Percentiles rank a stretch among this genome's conserved stretches.
These are phyloP conservation scores for Pseudoips prasinana DNA, from an alignment of 2,888 invertebrate species.

Conservation along the genomic window DNA sequence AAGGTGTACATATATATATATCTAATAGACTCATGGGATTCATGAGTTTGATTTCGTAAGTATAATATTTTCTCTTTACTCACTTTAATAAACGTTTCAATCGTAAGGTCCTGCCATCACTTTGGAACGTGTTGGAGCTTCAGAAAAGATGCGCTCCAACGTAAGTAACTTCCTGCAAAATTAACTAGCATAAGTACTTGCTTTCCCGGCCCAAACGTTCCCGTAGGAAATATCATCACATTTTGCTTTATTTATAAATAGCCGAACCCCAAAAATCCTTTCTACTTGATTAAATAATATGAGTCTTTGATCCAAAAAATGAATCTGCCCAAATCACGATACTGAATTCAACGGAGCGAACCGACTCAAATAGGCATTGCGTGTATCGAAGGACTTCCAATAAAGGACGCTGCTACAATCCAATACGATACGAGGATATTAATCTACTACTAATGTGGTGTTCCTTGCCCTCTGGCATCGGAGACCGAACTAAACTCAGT, in stretches of 20 bases:
- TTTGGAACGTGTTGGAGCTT: too few relatives aligned
- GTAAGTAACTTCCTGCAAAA: too few relatives aligned
- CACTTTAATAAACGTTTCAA: too few relatives aligned
- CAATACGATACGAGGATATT: constrained; percentile 58
- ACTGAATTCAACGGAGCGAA: constrained; percentile 44
- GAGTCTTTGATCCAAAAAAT: constrained; percentile 38
- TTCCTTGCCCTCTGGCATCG: constrained; percentile 52
- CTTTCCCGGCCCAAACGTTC: constrained; percentile 7
- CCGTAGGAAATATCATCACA: constrained; percentile 18
- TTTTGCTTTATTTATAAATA: constrained; percentile 28
- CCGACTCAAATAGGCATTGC: constrained; percentile 60
- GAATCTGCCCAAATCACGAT: constrained; percentile 35
- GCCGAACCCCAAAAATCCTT: constrained; percentile 28
- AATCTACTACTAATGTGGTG: constrained; percentile 73
- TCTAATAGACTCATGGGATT: too few relatives aligned
- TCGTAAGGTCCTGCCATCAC: too few relatives aligned
- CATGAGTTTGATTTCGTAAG: too few relatives aligned
- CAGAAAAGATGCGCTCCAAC: too few relatives aligned
- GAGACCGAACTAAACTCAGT: constrained; percentile 43
- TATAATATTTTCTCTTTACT: too few relatives aligned
- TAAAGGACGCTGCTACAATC: constrained; percentile 46
- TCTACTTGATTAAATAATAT: constrained; percentile 36
- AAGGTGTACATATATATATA: too few relatives aligned
- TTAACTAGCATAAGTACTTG: too few relatives aligned
- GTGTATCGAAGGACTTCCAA: constrained; percentile 68